phyloP scores from a whole-genome alignment of 2,888 invertebrate species.

The Caenorhabditis afra region DNA sequence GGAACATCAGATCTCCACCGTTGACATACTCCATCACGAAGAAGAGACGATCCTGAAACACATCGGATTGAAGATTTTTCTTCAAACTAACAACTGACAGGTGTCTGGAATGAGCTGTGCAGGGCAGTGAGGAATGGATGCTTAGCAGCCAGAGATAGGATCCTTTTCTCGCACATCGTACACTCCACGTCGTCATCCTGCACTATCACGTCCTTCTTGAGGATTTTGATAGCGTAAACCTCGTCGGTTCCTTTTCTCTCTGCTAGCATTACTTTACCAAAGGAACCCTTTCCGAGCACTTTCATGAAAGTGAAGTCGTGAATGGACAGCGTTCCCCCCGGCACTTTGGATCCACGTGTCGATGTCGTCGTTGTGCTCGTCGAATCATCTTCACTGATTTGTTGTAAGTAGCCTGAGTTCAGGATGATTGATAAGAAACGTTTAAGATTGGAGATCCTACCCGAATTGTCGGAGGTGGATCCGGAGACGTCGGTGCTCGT shows the following conservation, averaged over 20 bases:
- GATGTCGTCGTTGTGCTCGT: conserved; percentile 24
- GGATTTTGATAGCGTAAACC: conserved; percentile 97
- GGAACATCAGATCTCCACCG: conserved; percentile 89
- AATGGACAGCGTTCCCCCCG: conserved; percentile 68
- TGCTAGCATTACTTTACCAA: conserved; percentile 97
- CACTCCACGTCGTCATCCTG: conserved; percentile 99
- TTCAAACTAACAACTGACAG: conserved; percentile 85
- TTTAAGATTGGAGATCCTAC: background rate
- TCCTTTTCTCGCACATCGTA: conserved; percentile 97
- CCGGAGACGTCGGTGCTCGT: conserved; percentile 67
- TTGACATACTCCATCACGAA: conserved; percentile 99
- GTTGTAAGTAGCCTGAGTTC: conserved; percentile 47
- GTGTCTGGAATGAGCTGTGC: conserved; percentile 99
- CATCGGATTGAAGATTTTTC: background rate
- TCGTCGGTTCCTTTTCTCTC: conserved; percentile 98
- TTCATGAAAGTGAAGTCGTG: conserved; percentile 97
- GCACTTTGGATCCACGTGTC: conserved; percentile 35
- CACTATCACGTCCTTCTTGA: conserved; percentile 99
- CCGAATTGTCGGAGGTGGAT: conserved; percentile 54
- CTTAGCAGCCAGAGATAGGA: conserved; percentile 89
- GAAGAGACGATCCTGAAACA: conserved; percentile 89
- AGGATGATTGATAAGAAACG: background rate
- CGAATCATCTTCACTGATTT: conserved; percentile 59
- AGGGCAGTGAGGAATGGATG: conserved; percentile 98
- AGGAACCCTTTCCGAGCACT: conserved; percentile 98